Evolutionary conservation across 2,888 invertebrate genomes (phyloP).

Genomic region (Erebia epiphron): DNA sequence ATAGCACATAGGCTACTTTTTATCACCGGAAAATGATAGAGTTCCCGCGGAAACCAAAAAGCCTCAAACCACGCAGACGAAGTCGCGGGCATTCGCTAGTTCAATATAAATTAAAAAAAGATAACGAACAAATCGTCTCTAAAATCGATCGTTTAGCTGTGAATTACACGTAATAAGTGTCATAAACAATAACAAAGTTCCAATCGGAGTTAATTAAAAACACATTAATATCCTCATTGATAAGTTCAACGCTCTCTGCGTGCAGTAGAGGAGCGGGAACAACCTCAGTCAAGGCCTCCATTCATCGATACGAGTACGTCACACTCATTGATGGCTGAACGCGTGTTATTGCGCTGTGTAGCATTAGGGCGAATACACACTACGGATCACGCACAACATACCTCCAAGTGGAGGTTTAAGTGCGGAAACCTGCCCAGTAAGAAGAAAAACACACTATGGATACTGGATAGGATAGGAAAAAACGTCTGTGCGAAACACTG

Average conservation of each 20-base stretch:
- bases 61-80: too few species aligned
- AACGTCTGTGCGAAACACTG: too few species aligned
- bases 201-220: constrained; percentile 28
- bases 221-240: constrained; percentile 39
- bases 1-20: too few species aligned
- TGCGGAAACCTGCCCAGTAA: too few species aligned
- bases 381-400: too few species aligned
- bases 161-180: neutral
- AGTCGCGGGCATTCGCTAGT: too few species aligned
- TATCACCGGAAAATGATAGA: too few species aligned
- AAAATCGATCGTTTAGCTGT: neutral
- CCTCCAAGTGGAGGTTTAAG: too few species aligned
- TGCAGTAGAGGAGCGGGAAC: constrained; percentile 54
- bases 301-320: constrained; percentile 62
- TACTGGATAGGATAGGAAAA: too few species aligned
- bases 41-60: too few species aligned
- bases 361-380: too few species aligned
- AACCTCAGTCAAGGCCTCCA: constrained; percentile 70
- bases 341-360: constrained; percentile 49
- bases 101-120: neutral
- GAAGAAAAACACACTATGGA: too few species aligned
- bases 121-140: neutral
- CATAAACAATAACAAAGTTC: constrained; percentile 16
- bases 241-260: constrained; percentile 70
- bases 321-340: constrained; percentile 68